These are phyloP conservation scores for Candoia aspera DNA, from an alignment of 2,113 vertebrate genomes.

Conservation along the genomic window DNA sequence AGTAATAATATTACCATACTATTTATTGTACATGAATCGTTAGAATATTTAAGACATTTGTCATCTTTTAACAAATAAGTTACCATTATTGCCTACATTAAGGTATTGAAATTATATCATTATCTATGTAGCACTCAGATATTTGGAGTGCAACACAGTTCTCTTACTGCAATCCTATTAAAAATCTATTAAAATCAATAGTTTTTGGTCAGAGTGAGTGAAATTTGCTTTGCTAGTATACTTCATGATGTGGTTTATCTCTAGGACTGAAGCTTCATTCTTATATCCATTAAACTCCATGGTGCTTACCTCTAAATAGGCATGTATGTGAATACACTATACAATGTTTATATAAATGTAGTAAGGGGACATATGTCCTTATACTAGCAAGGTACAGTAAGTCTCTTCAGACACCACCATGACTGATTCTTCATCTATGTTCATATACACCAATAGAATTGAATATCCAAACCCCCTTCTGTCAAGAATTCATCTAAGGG, in stretches of 20 bases:
- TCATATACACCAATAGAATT: not conserved
- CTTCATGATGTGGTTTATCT: not conserved
- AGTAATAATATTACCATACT: not conserved
- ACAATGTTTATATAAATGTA: not conserved
- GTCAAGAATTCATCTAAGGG: not conserved
- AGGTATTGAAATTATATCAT: not conserved
- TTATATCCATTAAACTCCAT: not conserved
- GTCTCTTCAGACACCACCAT: not conserved
- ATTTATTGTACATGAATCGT: constrained; percentile 32
- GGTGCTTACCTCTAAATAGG: no score
- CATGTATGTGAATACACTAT: not conserved
- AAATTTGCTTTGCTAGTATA: not conserved
- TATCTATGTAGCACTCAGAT: not conserved
- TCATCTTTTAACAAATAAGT: constrained; percentile 48
- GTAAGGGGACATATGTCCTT: not conserved
- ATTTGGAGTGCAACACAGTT: not conserved
- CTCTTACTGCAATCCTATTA: not conserved
- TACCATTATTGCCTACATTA: constrained; percentile 27
- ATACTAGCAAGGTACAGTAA: not conserved
- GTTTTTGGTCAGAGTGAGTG: not conserved
- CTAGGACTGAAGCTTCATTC: not conserved
- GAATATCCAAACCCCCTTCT: not conserved
- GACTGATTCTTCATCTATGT: not conserved
- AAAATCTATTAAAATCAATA: not conserved
- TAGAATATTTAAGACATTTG: constrained; percentile 32